Evolutionary conservation across 2,797 vertebrate species (phyloP).

Genomic region (Galaxias olidus): DNA sequence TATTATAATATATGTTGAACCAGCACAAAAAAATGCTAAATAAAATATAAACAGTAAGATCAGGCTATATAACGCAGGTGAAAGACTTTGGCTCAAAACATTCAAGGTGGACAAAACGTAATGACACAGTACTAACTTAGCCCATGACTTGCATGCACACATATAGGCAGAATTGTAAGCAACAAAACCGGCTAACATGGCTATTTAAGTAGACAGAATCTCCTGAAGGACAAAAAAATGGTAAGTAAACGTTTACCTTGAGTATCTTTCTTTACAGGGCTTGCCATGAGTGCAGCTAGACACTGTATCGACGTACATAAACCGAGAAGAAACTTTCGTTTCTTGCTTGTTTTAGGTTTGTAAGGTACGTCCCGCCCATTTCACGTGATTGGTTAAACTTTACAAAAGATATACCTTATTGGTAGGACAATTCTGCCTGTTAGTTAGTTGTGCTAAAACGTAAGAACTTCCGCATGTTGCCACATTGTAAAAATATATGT

Average conservation of each 20-base stretch:
- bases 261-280: not conserved
- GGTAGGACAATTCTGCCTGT: not conserved
- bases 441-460: slow-evolving; percentile 14
- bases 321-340: slow-evolving; percentile 10
- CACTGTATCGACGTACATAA: not conserved
- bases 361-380: slow-evolving; percentile 23
- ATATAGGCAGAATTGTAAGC: not conserved
- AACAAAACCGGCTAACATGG: no score
- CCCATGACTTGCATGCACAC: not conserved
- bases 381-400: slow-evolving; percentile 36
- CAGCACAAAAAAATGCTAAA: no score
- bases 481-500: slow-evolving; percentile 10
- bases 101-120: no score
- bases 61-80: not conserved
- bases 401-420: slow-evolving; percentile 6
- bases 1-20: not conserved
- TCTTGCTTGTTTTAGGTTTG: not conserved
- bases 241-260: slow-evolving; percentile 44
- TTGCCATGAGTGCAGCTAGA: slow-evolving; percentile 24
- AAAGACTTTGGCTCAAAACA: no score
- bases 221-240: no score
- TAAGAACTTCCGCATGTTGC: slow-evolving; percentile 40
- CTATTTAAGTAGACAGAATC: no score
- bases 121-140: no score
- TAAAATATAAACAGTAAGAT: not conserved